Evolutionary conservation across 2,113 vertebrate genomes (phyloP).

Genomic region (Nycticebus coucang): DNA sequence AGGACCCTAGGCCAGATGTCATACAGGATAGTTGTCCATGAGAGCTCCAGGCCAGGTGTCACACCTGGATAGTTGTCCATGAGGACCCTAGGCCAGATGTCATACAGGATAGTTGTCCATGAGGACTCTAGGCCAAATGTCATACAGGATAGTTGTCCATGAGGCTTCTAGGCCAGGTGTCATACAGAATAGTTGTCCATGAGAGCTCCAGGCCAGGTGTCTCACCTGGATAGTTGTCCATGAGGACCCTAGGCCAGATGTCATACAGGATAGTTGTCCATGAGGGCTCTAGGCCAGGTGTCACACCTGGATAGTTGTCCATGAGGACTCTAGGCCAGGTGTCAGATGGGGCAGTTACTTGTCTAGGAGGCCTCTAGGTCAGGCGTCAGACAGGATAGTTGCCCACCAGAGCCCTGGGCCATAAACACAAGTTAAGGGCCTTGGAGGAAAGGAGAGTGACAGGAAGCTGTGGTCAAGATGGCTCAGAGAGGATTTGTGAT

Average conservation of each 20-base stretch:
- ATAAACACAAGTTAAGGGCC: not conserved
- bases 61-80: rapidly evolving
- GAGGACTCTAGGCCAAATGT: too few species aligned
- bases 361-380: not conserved
- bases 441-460: not conserved
- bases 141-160: not conserved
- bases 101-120: too few species aligned
- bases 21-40: not conserved
- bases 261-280: not conserved
- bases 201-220: too few species aligned
- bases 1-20: not conserved
- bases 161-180: not conserved
- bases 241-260: too few species aligned
- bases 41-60: not conserved
- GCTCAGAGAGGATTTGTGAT: not conserved
- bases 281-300: not conserved
- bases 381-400: not conserved
- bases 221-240: too few species aligned
- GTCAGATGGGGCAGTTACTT: too few species aligned
- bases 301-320: not conserved
- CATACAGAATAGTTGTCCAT: not conserved
- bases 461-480: not conserved
- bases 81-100: too few species aligned
- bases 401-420: too few species aligned
- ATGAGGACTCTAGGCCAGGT: not conserved